Conservation (phyloP, 1,140 invertebrate genomes). For the Eriocheir sinensis region DNA sequence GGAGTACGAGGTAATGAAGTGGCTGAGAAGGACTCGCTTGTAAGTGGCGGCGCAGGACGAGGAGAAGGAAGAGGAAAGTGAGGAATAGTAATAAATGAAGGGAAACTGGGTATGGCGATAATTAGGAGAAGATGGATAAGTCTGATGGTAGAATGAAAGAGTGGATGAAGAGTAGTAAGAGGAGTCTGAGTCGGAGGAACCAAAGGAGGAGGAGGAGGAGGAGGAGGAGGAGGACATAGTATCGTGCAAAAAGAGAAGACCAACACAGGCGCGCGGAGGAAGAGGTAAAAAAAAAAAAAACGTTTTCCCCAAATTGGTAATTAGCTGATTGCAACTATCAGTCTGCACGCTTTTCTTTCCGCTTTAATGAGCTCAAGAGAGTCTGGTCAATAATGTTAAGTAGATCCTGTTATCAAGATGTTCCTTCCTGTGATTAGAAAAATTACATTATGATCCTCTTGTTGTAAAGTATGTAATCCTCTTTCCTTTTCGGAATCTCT, state of each 20-base stretch:
- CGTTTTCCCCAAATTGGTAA: neutral
- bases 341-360: neutral
- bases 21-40: neutral
- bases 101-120: no score
- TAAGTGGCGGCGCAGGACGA: neutral
- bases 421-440: neutral
- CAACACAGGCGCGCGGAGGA: neutral
- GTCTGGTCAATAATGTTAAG: neutral
- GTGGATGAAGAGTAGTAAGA: neutral
- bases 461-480: neutral
- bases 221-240: neutral
- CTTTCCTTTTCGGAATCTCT: no score
- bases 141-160: no score
- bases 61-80: neutral
- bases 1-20: neutral
- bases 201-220: neutral
- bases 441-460: neutral
- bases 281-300: neutral
- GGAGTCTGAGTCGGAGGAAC: no score
- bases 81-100: neutral
- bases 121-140: no score
- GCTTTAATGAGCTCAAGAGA: neutral
- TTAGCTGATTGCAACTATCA: neutral
- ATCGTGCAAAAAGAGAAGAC: no score
- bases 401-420: neutral